A percentile compares a stretch with the other conserved stretches of the same genome.
These are phyloP conservation scores for Enteromius treurensis DNA, from an alignment of 2,797 vertebrate species.

Conservation along the genomic window DNA sequence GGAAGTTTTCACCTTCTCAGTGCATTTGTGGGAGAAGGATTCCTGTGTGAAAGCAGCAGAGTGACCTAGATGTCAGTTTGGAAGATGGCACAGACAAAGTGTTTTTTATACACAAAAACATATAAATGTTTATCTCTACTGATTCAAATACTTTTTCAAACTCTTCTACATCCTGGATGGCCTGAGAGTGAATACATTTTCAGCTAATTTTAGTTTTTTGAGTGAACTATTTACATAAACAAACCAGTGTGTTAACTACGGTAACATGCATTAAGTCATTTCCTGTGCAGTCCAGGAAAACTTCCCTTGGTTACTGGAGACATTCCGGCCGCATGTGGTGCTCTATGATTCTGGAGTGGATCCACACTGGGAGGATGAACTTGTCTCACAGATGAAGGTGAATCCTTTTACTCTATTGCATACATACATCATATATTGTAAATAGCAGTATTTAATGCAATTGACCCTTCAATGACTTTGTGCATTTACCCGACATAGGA, in stretches of 20 bases:
- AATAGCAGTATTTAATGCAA: not conserved
- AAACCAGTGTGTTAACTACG: not conserved
- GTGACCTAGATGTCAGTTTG: slow-evolving; percentile 71
- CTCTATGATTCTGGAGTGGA: slow-evolving; percentile 73
- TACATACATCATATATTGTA: not conserved
- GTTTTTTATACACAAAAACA: slow-evolving; percentile 44
- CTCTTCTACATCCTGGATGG: not conserved
- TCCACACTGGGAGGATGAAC: slow-evolving; percentile 72
- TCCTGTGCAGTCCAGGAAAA: slow-evolving; percentile 65
- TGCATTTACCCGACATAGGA: slow-evolving; percentile 53
- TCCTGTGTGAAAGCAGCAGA: slow-evolving; percentile 70
- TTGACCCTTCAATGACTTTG: not conserved
- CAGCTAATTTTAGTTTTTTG: not conserved
- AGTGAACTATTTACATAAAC: not conserved
- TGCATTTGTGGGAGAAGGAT: slow-evolving; percentile 75
- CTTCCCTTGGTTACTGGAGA: slow-evolving; percentile 69
- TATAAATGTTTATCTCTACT: not conserved
- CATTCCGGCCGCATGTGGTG: slow-evolving; percentile 70
- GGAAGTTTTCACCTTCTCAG: slow-evolving; percentile 70
- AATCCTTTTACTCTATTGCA: not conserved
- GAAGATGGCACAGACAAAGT: slow-evolving; percentile 67
- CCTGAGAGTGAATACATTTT: too few relatives aligned
- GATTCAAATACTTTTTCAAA: not conserved
- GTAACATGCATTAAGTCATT: not conserved
- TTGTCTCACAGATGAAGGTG: slow-evolving; percentile 70